Evolutionary conservation across 2,888 invertebrate genomes (phyloP).

Genomic region (Lydus trimaculatus): DNA sequence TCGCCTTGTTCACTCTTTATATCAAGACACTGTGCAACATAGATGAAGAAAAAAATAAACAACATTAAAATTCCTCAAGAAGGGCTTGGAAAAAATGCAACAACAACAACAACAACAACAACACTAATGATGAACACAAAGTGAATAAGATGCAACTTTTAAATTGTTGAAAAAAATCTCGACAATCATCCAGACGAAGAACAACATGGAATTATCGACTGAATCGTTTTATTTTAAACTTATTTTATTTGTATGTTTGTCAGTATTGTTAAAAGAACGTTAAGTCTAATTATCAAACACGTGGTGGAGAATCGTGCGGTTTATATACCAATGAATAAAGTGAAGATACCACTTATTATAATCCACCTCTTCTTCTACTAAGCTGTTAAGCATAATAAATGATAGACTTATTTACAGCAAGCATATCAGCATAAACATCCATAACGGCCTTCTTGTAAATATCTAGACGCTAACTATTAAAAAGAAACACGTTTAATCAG

Average conservation of each 20-base stretch:
- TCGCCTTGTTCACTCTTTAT: conserved; percentile 10
- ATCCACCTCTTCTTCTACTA: background rate
- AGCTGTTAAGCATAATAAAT: background rate
- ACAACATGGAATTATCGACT: background rate
- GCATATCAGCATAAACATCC: background rate
- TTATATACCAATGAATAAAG: background rate
- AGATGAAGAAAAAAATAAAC: background rate
- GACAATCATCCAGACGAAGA: background rate
- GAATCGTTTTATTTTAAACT: background rate
- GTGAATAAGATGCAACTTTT: background rate
- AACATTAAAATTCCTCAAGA: background rate
- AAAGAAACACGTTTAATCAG: background rate
- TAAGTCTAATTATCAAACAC: conserved; percentile 2
- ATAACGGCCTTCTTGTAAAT: background rate
- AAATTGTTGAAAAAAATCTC: background rate
- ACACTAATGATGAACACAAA: background rate
- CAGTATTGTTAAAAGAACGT: conserved; percentile 4
- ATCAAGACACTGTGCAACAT: conserved; percentile 2
- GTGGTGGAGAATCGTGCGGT: conserved; percentile 1
- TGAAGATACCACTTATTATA: background rate
- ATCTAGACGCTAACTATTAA: background rate
- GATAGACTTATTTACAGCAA: background rate
- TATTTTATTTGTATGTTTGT: background rate
- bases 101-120: background rate
- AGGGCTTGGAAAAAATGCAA: background rate